These are phyloP conservation scores for Percina caprodes DNA, from an alignment of 2,113 vertebrate species.

Conservation along the genomic window DNA sequence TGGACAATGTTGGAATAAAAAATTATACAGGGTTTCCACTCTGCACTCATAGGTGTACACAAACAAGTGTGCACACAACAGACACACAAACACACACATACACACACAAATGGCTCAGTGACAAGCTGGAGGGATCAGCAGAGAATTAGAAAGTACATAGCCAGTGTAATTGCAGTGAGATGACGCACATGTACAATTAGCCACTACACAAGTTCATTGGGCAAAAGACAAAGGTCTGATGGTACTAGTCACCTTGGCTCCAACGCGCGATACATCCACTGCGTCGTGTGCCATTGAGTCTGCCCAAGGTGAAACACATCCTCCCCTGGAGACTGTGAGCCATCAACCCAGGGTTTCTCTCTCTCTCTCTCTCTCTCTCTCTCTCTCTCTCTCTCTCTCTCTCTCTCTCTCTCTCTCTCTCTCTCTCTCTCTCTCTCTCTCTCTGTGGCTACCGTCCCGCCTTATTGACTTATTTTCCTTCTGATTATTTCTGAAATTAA, in stretches of 20 bases:
- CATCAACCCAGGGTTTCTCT: constrained; percentile 18
- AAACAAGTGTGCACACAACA: background rate
- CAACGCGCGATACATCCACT: constrained; percentile 39
- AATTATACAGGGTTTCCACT: background rate
- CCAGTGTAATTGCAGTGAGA: constrained; percentile 37
- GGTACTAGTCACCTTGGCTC: constrained; percentile 39
- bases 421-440: no score
- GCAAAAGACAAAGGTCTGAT: constrained; percentile 39
- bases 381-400: no score
- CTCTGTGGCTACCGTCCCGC: no score
- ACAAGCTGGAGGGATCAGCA: constrained; percentile 14
- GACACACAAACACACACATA: background rate
- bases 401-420: no score
- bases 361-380: background rate
- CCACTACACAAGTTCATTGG: constrained; percentile 57
- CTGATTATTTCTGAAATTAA: background rate
- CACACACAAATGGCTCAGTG: background rate
- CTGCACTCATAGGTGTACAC: background rate
- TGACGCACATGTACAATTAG: constrained; percentile 42
- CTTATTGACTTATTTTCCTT: background rate
- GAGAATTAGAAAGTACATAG: constrained; percentile 45
- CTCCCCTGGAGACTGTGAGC: constrained; percentile 35
- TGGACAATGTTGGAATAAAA: background rate
- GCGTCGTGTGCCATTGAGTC: constrained; percentile 27
- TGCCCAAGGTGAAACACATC: constrained; percentile 51